Evolutionary conservation across 2,888 invertebrate genomes (phyloP), one percentile per base, ranked within the genome.

Genomic region (Caenorhabditis sp.): DNA sequence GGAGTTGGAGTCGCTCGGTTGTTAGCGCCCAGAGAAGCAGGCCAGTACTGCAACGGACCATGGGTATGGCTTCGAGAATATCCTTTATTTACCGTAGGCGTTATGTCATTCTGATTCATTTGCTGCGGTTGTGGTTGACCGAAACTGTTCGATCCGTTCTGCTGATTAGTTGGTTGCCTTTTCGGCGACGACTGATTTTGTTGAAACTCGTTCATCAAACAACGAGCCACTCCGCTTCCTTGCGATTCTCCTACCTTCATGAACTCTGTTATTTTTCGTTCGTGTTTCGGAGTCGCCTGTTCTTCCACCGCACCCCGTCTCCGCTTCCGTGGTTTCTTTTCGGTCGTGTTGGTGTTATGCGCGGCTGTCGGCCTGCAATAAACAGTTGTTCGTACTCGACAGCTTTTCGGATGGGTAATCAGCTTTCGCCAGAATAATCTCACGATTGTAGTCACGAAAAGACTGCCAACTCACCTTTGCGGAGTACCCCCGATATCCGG

Each of bases 231-330:
- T 13, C 52, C 48, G 17, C 27, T 61, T 53, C 55, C 55, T 0
- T 56, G 8, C 3, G 48, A 22, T 8, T 61, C 66, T 41, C 50
- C 55, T 15, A 68, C 52, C 53, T 73, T 73, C 39, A 82, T 78
- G 46, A 80, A 83, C 15, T 84, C 84, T 6, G 84, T 84, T 8
- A 84, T 84, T 59, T 83, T 84, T n/a, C 81, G 56, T 30, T 82
- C 83, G 13, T 71, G 65, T 59, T 81, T 84, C 6, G 81, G 81
- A 1, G 84, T 83, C 20, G 80, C 80, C 3, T 81, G 73, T 13
- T 68, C 68, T 13, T 78, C 78, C 0, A 11, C 39, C 9, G 45
- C 43, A 0, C 35, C 56, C 4, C 55, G 13, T 56, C 66, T 30
- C 35, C 79, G 56, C 17, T 82, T 56, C 62, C 80, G 70, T 8